Evolutionary conservation across 1,140 invertebrate species (phyloP), one percentile per base, ranked within the genome.

Genomic region (Phortica variegata): DNA sequence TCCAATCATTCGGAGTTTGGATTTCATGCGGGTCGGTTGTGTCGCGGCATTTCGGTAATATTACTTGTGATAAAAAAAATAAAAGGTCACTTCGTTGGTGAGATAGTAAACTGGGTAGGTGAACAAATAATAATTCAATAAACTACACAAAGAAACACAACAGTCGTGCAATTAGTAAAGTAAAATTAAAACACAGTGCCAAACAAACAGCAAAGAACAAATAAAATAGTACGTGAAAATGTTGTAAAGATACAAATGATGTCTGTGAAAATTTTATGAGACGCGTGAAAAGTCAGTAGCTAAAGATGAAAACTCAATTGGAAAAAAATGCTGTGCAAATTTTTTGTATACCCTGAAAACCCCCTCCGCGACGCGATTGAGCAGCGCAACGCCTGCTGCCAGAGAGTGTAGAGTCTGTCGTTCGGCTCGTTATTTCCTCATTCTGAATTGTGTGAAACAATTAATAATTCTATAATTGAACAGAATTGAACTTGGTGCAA

Each of bases 331-430:
- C 47, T 57, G 63, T 60, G 56, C 54, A 52, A 50, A 60, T 47
- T 58, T 57, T 65, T 57, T 26, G 59, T 68, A 58, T 57, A 60
- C 43, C 49, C 55, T 42, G 46, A 36, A 39, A 49, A 29, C 33
- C 41, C 20, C 18, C 44, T 52, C 34, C 43, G 51, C 37, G 46
- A 41, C 43, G 26, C 20, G 12, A 44, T 18, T 45, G 47, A 18
- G 21, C 43, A 49, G 32, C 49, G 31, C 45, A 34, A 34, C 31
- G 48, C 36, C 39, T 52, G 18, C 47, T 41, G 42, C 23, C 5
- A 10, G 23, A n/a, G n/a, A n/a, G n/a, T n/a, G n/a, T n/a, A n/a
- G n/a, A n/a, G n/a, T n/a, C n/a, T n/a, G n/a, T n/a, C n/a, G n/a
- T n/a, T n/a, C n/a, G n/a, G n/a, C n/a, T n/a, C n/a, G n/a, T n/a